Evolutionary conservation across 1,140 invertebrate genomes (phyloP).

Genomic region (Bradysia coprophila): DNA sequence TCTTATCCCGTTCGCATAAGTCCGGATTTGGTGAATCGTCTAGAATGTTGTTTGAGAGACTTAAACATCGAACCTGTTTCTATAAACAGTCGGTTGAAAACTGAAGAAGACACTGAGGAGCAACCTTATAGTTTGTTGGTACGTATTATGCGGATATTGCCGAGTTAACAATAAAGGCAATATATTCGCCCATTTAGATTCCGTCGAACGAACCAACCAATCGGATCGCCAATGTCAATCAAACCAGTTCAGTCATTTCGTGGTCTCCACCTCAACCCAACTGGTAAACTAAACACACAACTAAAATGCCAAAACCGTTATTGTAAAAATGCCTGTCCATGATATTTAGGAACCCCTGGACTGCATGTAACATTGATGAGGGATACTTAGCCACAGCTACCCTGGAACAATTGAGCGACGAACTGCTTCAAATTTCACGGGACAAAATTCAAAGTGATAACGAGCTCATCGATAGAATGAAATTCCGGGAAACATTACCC

Average conservation of each 20-base stretch:
- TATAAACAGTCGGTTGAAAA: too few species aligned
- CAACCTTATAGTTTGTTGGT: too few species aligned
- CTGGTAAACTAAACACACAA: too few species aligned
- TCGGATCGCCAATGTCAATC: too few species aligned
- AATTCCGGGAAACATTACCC: slow-evolving; percentile 52
- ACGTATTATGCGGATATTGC: too few species aligned
- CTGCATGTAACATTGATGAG: slow-evolving; percentile 85
- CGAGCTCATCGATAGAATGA: slow-evolving; percentile 17
- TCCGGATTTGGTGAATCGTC: slow-evolving; percentile 40
- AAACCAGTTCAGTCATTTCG: slow-evolving; percentile 43
- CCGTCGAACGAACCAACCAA: background rate
- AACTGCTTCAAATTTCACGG: slow-evolving; percentile 44
- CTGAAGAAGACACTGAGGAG: too few species aligned
- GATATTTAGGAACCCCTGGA: slow-evolving; percentile 97
- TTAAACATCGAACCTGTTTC: slow-evolving; percentile 29
- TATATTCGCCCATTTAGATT: background rate
- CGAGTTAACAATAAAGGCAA: too few species aligned
- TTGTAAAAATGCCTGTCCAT: too few species aligned
- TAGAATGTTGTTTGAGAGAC: slow-evolving; percentile 41
- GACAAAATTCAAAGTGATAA: slow-evolving; percentile 23
- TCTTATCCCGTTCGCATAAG: slow-evolving; percentile 62
- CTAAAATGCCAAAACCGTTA: too few species aligned
- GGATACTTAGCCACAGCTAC: slow-evolving; percentile 61
- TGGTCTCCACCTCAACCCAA: slow-evolving; percentile 91
- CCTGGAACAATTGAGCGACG: slow-evolving; percentile 63